Base-by-base conservation (phyloP, 2,113 vertebrate genomes). In the Lamprologus speciosus region DNA sequence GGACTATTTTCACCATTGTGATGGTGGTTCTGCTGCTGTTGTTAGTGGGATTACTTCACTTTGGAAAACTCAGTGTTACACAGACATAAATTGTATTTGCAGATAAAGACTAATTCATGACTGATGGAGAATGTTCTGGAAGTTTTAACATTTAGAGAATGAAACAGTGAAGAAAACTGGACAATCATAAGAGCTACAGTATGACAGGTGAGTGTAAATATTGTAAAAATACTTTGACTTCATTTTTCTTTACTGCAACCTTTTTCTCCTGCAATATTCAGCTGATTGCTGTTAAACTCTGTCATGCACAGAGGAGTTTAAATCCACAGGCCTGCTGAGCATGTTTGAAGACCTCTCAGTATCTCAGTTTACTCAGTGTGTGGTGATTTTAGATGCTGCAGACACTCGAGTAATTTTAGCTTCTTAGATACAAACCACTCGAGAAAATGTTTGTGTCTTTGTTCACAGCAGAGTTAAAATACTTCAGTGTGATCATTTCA, bases 151-250 rank as follows among this genome's bases (percentile, higher is more conserved):
- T 16, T 58, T 28, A 58, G 23, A 28, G 0, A 28, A 9, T 28
- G 0, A 2, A 26, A 57, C 21, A 8, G 14, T 47, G 45, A 1
- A 47, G 0, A 0, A 47, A 50, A 47, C 45, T 47, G 45, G 45
- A 47, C 45, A 47, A 47, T 47, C 0, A 0, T 47, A 50, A 50
- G 16, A 50, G 1, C 0, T 50, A 17, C 14, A 50, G 2, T 8
- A 47, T 47, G 45, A 47, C 45, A 0, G 14, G 7, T 47, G 45
- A 47, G 0, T 47, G 7, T 0, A 50, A 17, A 50, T 50, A 17
- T 50, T 50, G 45, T 0, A 42, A 42, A 7, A 45, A 45, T 16
- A 45, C 3, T 45, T 2, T 0, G 6, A 45, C 13, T 45, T 45
- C 13, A 14, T 2, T 16, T 45, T 7, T 45, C 2, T 14, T 45